Evolutionary conservation across 2,888 invertebrate species (phyloP).

Genomic region (Hofmannophila pseudospretella): DNA sequence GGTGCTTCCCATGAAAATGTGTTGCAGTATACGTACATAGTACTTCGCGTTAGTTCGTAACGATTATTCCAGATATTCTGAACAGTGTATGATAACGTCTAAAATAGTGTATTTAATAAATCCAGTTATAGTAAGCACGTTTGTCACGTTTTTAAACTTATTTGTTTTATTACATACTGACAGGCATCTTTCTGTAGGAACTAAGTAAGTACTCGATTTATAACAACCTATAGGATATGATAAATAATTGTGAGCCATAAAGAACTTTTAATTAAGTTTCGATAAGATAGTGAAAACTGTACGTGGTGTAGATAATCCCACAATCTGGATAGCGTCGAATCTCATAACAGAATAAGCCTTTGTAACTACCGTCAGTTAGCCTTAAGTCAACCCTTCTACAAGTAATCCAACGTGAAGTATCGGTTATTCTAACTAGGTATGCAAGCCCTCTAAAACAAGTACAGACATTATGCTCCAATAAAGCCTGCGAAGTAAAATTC

Average conservation of each 20-base stretch:
- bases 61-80: constrained; percentile 13
- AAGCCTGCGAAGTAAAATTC: constrained; percentile 11
- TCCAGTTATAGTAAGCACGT: too few species aligned
- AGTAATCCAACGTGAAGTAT: too few species aligned
- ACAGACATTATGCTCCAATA: too few species aligned
- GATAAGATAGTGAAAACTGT: too few species aligned
- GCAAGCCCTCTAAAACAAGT: neutral
- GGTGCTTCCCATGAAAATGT: constrained; percentile 46
- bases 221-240: too few species aligned
- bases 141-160: too few species aligned
- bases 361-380: constrained; percentile 26
- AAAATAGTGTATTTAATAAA: too few species aligned
- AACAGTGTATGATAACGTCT: constrained; percentile 12
- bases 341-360: constrained; percentile 34
- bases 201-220: too few species aligned
- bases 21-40: constrained; percentile 24
- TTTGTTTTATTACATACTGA: too few species aligned
- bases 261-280: too few species aligned
- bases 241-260: too few species aligned
- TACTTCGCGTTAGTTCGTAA: constrained; percentile 1
- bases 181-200: too few species aligned
- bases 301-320: constrained; percentile 24
- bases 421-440: neutral
- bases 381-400: constrained; percentile 25
- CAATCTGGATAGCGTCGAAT: constrained; percentile 31